Percentiles rank a stretch among this genome's conserved stretches.
Evolutionary conservation across 2,797 vertebrate species (phyloP).

Genomic region (Tiaroga cobitis): DNA sequence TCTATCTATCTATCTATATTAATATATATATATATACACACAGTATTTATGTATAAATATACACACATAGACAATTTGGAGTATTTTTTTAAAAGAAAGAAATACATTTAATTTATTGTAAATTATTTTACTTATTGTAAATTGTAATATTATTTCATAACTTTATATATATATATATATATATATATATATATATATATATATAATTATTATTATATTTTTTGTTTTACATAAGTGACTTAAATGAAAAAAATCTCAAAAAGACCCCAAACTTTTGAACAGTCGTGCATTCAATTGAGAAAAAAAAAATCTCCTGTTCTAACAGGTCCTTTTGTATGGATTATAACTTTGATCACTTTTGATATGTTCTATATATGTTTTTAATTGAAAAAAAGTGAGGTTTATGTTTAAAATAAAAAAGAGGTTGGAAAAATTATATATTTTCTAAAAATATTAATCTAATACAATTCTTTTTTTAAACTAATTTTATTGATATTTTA

Average conservation of each 20-base stretch:
- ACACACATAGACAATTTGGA: too few species aligned
- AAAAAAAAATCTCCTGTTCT: too few species aligned
- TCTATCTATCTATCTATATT: too few species aligned
- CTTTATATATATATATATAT: too few species aligned
- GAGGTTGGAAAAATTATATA: background rate
- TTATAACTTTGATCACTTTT: background rate
- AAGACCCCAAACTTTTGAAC: background rate
- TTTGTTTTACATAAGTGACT: background rate
- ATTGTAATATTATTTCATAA: background rate
- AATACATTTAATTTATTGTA: too few species aligned
- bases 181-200: too few species aligned
- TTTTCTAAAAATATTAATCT: background rate
- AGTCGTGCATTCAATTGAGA: background rate
- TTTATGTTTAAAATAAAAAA: background rate
- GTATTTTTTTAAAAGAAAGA: too few species aligned
- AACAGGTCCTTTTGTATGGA: background rate
- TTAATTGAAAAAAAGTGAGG: too few species aligned
- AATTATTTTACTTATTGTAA: background rate
- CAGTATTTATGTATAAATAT: too few species aligned
- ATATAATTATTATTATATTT: too few species aligned
- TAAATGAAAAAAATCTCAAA: background rate
- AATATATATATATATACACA: too few species aligned
- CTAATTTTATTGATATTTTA: background rate
- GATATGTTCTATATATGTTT: background rate
- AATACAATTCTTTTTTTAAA: background rate